Percentiles rank a stretch among this genome's conserved stretches.
phyloP scores from a whole-genome alignment of 2,797 vertebrate genomes.

The Selene dorsalis region DNA sequence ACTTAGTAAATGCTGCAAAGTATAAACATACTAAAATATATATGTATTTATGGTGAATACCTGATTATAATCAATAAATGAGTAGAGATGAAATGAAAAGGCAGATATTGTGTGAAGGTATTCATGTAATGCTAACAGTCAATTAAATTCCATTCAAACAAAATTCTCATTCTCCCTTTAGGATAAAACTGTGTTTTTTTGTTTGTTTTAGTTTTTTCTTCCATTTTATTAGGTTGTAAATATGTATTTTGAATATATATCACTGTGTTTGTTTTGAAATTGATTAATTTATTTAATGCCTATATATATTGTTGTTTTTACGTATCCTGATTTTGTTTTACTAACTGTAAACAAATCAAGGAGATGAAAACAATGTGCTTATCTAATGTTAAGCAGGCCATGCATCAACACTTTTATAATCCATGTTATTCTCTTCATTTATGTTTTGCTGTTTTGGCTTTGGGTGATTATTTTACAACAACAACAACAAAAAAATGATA shows the following conservation, averaged over 20 bases:
- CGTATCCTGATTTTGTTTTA: slow-evolving; percentile 75
- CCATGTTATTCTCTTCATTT: slow-evolving; percentile 62
- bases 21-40: slow-evolving; percentile 46
- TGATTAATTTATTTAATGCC: slow-evolving; percentile 87
- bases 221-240: slow-evolving; percentile 80
- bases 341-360: slow-evolving; percentile 77
- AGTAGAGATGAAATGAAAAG: slow-evolving; percentile 33
- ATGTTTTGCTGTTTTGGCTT: slow-evolving; percentile 69
- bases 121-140: slow-evolving; percentile 58
- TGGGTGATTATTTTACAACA: slow-evolving; percentile 57
- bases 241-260: slow-evolving; percentile 84
- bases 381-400: slow-evolving; percentile 55
- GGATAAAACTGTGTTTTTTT: slow-evolving; percentile 43
- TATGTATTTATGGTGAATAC: slow-evolving; percentile 45
- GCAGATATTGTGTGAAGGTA: slow-evolving; percentile 40
- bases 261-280: slow-evolving; percentile 79
- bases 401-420: slow-evolving; percentile 62
- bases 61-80: slow-evolving; percentile 47
- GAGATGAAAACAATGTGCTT: slow-evolving; percentile 62
- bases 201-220: slow-evolving; percentile 45
- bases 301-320: slow-evolving; percentile 81
- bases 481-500: slow-evolving; percentile 39
- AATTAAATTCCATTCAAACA: slow-evolving; percentile 57
- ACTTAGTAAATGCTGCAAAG: slow-evolving; percentile 80
- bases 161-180: slow-evolving; percentile 52